These are phyloP conservation scores for Bicyclus anynana DNA, from an alignment of 1,140 invertebrate genomes.

Conservation along the genomic window DNA sequence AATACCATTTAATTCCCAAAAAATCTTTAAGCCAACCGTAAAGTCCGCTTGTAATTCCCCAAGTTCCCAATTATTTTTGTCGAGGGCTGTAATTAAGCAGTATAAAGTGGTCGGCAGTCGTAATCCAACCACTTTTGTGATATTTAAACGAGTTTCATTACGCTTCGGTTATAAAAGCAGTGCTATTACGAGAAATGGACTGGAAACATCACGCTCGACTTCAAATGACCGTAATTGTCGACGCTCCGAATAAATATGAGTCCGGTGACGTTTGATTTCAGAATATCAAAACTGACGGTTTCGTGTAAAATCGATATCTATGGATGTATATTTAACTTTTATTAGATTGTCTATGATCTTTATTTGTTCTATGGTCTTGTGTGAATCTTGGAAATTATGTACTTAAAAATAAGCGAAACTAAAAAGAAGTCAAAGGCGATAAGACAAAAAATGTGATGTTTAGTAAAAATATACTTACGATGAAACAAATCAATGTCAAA, in stretches of 20 bases:
- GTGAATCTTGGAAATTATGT: too few species aligned
- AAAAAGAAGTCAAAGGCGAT: too few species aligned
- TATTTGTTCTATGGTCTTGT: too few species aligned
- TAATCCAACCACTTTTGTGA: constrained; percentile 74
- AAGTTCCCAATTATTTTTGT: constrained; percentile 75
- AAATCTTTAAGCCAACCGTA: constrained; percentile 55
- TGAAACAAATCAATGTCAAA: too few species aligned
- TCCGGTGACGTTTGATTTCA: constrained; percentile 22
- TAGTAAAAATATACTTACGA: too few species aligned
- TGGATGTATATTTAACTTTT: too few species aligned
- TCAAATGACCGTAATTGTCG: constrained; percentile 69
- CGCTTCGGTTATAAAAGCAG: constrained; percentile 73
- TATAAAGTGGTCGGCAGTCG: constrained; percentile 68
- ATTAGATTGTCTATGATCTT: too few species aligned
- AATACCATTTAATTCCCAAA: constrained; percentile 8
- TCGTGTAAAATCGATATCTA: too few species aligned
- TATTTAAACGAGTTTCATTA: constrained; percentile 77
- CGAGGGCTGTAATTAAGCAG: constrained; percentile 71
- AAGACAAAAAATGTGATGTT: too few species aligned
- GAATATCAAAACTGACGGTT: not conserved
- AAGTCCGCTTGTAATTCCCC: constrained; percentile 63
- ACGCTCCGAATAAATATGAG: constrained; percentile 59
- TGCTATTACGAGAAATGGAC: constrained; percentile 72
- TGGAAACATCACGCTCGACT: constrained; percentile 70
- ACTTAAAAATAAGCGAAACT: too few species aligned